Base-by-base conservation (phyloP, 2,888 invertebrate genomes). In the Ferrisia virgata region DNA sequence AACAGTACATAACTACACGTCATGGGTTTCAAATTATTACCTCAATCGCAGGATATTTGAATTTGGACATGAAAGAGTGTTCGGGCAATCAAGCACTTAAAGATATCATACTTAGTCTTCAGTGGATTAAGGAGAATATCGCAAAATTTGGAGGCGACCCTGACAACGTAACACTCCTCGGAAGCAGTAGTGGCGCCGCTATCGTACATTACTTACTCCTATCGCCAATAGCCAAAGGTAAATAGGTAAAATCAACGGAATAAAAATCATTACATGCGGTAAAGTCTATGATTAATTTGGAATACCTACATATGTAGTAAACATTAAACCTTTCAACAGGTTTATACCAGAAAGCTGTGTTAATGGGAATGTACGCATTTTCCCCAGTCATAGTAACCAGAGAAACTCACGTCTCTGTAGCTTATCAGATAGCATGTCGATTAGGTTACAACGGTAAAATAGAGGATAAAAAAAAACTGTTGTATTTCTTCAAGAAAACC, bases 291-390 rank as follows among this genome's bases (percentile, higher is more conserved):
- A n/a, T n/a, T n/a, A n/a, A n/a, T n/a, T n/a, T n/a, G n/a, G n/a
- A n/a, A n/a, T n/a, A n/a, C n/a, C n/a, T n/a, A n/a, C n/a, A n/a
- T n/a, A n/a, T n/a, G n/a, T n/a, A n/a, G n/a, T n/a, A n/a, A n/a
- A n/a, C n/a, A n/a, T n/a, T n/a, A n/a, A n/a, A n/a, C n/a, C n/a
- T n/a, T n/a, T n/a, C 31, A 15, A 11, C n/a, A 76, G 76, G 33
- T 78, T 78, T 78, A 78, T 78, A 18, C 39, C 78, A 78, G 18
- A 78, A 78, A 25, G 78, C 39, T 4, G 39, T 78, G n/a, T 8
- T 39, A 1, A 39, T 78, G 78, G 78, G 78, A 9, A 78, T 78
- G 78, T 78, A 78, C n/a, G 22, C 22, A 4, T 25, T 39, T 33
- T n/a, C 36, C 13, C 78, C 78, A 13, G 9, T 78, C 13, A 1